These are phyloP conservation scores for Akabosia matsudoensis DNA, from an alignment of 1,140 invertebrate species.

Conservation along the genomic window DNA sequence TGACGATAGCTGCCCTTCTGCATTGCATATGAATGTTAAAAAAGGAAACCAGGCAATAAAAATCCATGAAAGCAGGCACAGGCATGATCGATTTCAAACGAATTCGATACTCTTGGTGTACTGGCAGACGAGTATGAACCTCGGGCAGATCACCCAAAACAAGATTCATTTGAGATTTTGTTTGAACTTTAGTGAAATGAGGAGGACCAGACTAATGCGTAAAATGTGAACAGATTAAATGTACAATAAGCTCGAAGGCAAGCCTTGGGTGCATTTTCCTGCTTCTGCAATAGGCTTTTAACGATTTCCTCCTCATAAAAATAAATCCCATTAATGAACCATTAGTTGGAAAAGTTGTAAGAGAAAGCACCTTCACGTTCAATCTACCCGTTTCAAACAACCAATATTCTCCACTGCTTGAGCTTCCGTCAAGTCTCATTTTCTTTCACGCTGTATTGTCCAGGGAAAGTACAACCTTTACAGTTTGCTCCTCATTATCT, in stretches of 20 bases:
- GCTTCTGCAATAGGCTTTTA: constrained; percentile 6
- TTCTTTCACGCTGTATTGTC: background rate
- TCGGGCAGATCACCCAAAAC: background rate
- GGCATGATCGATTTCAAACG: constrained; percentile 11
- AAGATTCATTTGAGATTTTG: background rate
- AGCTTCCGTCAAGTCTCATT: background rate
- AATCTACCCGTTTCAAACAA: background rate
- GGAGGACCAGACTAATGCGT: background rate
- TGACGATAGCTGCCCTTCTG: background rate
- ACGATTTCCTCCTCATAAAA: constrained; percentile 12
- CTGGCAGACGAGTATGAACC: background rate
- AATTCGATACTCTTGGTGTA: background rate
- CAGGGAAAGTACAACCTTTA: background rate
- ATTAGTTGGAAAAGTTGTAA: background rate
- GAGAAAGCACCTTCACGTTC: background rate
- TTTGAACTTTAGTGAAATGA: background rate
- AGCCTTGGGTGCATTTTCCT: too few relatives aligned
- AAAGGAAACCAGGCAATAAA: background rate
- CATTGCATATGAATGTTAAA: background rate
- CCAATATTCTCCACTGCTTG: background rate
- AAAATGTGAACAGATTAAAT: background rate
- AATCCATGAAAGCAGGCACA: background rate
- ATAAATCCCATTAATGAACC: constrained; percentile 21
- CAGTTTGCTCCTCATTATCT: background rate
- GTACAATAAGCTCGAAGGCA: background rate